Evolutionary conservation across 2,113 vertebrate species (phyloP), one percentile per base, ranked within the genome.

Genomic region (Neotoma lepida): DNA sequence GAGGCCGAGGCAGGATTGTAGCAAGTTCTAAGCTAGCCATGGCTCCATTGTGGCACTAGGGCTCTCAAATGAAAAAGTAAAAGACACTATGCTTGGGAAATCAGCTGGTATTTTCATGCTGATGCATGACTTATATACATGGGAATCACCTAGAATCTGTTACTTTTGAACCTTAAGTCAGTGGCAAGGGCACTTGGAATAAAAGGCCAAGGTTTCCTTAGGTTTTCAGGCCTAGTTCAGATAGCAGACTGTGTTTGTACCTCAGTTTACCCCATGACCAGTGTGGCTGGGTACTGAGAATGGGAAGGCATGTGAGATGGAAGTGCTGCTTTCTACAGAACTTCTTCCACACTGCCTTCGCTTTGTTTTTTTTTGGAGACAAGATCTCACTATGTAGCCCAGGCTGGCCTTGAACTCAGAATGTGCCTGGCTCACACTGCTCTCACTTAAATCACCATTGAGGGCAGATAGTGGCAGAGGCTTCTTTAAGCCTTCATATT

Each of bases 91-190:
- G 2, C 28, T 35, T 49, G 30, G 58, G 1, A 81, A 74, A 71
- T 73, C 74, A 46, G 15, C 78, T 39, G 15, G 39, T 44, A 2
- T 70, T 80, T 82, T 88, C 56, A 46, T 54, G 74, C 58, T 39
- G 49, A 33, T 71, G 30, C 64, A 54, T 46, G 46, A 22, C 44
- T 14, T 90, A 71, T 24, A 54, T 6, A 15, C 39, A 30, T 10
- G 26, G 49, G 28, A 84, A 78, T 56, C 63, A 68, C 63, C 56
- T 66, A 41, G 54, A 78, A 90, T 71, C 12, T 68, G 85, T 64
- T 41, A 20, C 76, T 88, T 88, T 35, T 35, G 86, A 89, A 63
- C 51, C 88, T 41, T 41, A 70, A 85, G 76, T 95, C 92, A 51
- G 33, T 22, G n/a, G 56, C 63, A 87, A 63, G 56, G 24, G 58